phyloP scores from a whole-genome alignment of 1,140 invertebrate species.

The Pantala flavescens region DNA sequence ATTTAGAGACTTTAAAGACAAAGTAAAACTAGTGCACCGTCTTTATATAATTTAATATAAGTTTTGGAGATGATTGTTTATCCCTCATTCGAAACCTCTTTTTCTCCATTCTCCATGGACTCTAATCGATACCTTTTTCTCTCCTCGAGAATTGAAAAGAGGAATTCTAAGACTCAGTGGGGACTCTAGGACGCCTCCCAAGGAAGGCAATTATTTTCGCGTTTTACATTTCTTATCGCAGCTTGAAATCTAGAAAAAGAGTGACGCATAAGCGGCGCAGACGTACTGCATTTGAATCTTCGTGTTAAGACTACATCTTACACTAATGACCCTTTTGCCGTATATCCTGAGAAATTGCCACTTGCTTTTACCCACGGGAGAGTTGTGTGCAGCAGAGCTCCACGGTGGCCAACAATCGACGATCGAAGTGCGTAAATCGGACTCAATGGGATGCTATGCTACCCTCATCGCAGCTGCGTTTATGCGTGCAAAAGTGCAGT shows the following conservation, averaged over 20 bases:
- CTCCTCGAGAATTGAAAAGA: background rate
- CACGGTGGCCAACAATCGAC: background rate
- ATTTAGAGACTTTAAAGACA: too few species aligned
- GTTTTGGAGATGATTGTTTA: too few species aligned
- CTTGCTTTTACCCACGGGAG: background rate
- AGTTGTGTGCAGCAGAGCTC: background rate
- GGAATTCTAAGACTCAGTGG: background rate
- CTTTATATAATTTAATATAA: too few species aligned
- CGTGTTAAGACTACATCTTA: background rate
- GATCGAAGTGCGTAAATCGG: too few species aligned
- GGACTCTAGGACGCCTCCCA: background rate
- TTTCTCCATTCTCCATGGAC: background rate
- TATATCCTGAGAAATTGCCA: conserved; percentile 2
- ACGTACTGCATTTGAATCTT: background rate
- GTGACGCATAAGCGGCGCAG: background rate
- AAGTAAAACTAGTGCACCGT: too few species aligned
- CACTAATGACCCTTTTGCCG: conserved; percentile 4
- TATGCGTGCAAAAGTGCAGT: too few species aligned
- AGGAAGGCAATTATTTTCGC: background rate
- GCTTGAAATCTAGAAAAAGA: background rate
- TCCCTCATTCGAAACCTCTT: background rate
- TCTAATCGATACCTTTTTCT: background rate
- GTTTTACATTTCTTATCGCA: background rate
- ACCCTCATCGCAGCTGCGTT: too few species aligned
- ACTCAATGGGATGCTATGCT: too few species aligned